Evolutionary conservation across 2,113 vertebrate genomes (phyloP), one percentile per base, ranked within the genome.

Genomic region (Ciconia maguari): DNA sequence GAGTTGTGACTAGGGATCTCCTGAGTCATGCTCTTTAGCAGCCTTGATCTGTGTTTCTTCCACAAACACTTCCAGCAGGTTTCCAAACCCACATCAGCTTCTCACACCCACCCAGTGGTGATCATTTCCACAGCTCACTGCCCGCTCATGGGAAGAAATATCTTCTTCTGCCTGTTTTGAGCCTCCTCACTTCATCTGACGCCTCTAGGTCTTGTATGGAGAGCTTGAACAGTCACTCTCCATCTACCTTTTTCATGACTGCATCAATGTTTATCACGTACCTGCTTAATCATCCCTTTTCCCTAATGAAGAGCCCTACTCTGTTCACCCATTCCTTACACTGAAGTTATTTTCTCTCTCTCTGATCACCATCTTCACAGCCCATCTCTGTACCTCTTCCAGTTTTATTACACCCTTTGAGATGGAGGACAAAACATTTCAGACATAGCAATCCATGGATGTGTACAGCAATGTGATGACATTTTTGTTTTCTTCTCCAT

Each of bases 141-240:
- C 83, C 70, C 2, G 24, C 72, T 84, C 78, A 64, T 51, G 26
- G 55, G 62, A 91, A 94, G 60, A 94, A 92, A 46, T 89, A 69
- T 46, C 86, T 48, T 55, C 80, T 89, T 30, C 85, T 81, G 38
- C 64, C 78, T 64, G 30, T 57, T 76, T 25, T 6, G n/a, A 94
- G 83, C 93, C 71, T 93, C 70, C 95, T 83, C 93, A 70, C 83
- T 95, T 96, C 92, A 95, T 87, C 75, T 76, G 70, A 83, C 41
- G 11, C 75, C 88, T 82, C 38, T 22, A 71, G 65, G 69, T 62
- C 69, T 90, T 68, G 30, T 20, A 72, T 10, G 76, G 93, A 87
- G 58, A 77, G 85, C 76, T 32, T 57, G 46, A 92, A 92, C 64
- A 95, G 91, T 74, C 93, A 75, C 68, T 91, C 89, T 34, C 62